A percentile compares a stretch with the other conserved stretches of the same genome.
phyloP scores from a whole-genome alignment of 2,113 vertebrate species.

The Nothocercus nigrocapillus region DNA sequence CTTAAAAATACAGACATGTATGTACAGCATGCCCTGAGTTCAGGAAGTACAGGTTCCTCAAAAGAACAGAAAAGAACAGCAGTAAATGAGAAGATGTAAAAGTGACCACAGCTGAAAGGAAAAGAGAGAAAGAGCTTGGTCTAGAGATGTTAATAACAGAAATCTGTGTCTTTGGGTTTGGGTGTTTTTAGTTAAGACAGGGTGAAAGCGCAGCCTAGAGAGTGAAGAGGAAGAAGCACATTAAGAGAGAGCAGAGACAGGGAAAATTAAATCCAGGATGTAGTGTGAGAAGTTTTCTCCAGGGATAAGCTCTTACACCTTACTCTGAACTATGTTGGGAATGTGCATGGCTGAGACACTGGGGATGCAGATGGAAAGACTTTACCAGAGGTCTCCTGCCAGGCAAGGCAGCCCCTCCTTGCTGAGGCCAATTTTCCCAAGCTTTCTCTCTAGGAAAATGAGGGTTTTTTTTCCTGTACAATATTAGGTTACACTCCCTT shows the following conservation, averaged over 20 bases:
- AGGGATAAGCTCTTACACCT: background rate
- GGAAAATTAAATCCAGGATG: background rate
- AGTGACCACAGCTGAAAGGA: background rate
- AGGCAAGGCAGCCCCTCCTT: background rate
- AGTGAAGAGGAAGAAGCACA: background rate
- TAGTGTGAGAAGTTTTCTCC: background rate
- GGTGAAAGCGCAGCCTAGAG: background rate
- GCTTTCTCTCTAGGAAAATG: background rate
- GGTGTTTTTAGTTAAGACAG: background rate
- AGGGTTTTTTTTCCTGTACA: background rate
- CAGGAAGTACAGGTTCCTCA: background rate
- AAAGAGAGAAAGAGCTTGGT: background rate
- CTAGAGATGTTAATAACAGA: background rate
- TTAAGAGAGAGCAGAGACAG: background rate
- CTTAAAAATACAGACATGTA: background rate
- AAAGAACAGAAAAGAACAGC: background rate
- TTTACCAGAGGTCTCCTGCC: background rate
- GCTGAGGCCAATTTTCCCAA: background rate
- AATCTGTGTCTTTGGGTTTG: background rate
- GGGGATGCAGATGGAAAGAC: background rate
- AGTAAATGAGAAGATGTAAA: background rate
- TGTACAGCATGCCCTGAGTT: background rate
- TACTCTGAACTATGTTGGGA: background rate
- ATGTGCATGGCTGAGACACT: background rate
- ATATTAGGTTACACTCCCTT: background rate